phyloP scores from a whole-genome alignment of 2,113 vertebrate species.

The Austrofundulus limnaeus region DNA sequence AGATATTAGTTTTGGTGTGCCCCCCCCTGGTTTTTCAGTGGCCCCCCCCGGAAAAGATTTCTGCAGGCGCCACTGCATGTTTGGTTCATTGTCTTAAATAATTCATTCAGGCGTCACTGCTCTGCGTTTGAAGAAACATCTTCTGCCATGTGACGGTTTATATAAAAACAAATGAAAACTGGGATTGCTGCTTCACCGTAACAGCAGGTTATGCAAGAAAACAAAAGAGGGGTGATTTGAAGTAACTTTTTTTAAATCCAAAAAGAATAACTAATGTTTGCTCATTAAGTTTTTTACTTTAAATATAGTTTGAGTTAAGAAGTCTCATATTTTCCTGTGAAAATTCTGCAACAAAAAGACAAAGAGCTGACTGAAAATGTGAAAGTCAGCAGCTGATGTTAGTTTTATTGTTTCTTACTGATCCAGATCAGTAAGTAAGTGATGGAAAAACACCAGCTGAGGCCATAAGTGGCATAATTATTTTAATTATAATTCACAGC shows the following conservation, averaged over 20 bases:
- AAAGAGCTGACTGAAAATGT: background rate
- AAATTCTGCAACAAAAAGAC: too few species aligned
- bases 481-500: slow-evolving; percentile 42
- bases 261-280: too few species aligned
- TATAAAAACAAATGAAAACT: slow-evolving; percentile 27
- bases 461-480: slow-evolving; percentile 33
- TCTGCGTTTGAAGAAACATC: slow-evolving; percentile 50
- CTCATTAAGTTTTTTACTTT: too few species aligned
- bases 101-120: slow-evolving; percentile 52
- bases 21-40: too few species aligned
- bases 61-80: too few species aligned
- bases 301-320: slow-evolving; percentile 15
- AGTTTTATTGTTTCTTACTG: slow-evolving; percentile 3
- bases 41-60: too few species aligned
- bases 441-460: slow-evolving; percentile 10
- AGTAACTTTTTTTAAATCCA: too few species aligned
- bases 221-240: too few species aligned
- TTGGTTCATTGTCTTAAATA: slow-evolving; percentile 51
- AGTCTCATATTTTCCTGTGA: slow-evolving; percentile 25
- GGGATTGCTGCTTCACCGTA: too few species aligned
- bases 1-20: too few species aligned
- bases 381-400: background rate
- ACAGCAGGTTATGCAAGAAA: slow-evolving; percentile 12
- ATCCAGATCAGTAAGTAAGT: slow-evolving; percentile 24
- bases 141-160: slow-evolving; percentile 47